Evolutionary conservation across 2,888 invertebrate genomes (phyloP), one percentile per base, ranked within the genome.

Genomic region (Therioaphis trifolii): DNA sequence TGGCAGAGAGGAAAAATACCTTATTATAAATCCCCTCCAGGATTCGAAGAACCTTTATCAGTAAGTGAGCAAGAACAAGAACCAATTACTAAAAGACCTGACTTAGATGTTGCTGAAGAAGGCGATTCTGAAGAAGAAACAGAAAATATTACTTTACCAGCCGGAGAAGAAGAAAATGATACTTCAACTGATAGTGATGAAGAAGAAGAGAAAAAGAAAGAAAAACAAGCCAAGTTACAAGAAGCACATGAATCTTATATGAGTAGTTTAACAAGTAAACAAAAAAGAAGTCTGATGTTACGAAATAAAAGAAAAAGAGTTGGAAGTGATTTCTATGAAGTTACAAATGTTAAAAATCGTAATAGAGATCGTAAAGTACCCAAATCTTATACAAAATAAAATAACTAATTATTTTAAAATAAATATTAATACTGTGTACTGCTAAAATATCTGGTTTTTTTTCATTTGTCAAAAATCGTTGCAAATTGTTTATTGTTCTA

Each of bases 1-100:
- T 99, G 97, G 95, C 99, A 99, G 89, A 92, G 99, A 87, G 99
- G 99, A 7, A 97, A 97, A 89, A 90, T 99, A 79, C 98, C 99
- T 0, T 99, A 95, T 89, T 99, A 96, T 90, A 93, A 96, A 5
- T 91, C 93, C 69, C 98, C 98, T 21, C 94, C 94, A 86, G 95
- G 94, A 2, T 95, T 92, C 89, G 94, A 94, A 89, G 89, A 91
- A 74, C 94, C 95, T 3, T 49, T 84, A 63, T 85, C 86, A 61
- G 85, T 86, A 21, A 85, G 63, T 55, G 86, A 86, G 71, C 85
- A 86, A 72, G 85, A 86, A 14, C 85, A 86, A 40, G 85, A 85
- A 85, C 85, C 85, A 43, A 85, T 85, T 76, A 86, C 84, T 9
- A 85, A 77, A 5, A 46, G 40, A 74, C 78, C 52, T 58, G 84